Evolutionary conservation across 2,113 vertebrate species (phyloP).

Genomic region (Toxotes jaculatrix): DNA sequence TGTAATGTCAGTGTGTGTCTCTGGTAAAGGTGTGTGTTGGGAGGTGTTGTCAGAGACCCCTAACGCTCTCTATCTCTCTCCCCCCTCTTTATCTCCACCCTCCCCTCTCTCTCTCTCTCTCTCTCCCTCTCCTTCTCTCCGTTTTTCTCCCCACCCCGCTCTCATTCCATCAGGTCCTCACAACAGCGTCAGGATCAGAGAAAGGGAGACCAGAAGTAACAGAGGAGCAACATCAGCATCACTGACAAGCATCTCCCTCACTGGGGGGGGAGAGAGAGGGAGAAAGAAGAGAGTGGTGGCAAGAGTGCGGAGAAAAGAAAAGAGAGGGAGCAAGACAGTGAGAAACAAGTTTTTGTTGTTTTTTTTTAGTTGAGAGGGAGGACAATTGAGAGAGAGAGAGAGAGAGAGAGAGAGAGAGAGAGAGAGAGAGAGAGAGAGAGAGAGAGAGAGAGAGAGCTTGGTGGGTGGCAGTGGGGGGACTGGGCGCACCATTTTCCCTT

Average conservation of each 20-base stretch:
- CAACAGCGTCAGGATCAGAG: conserved; percentile 63
- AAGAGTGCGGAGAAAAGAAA: conserved; percentile 12
- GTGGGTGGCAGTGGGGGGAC: conserved; percentile 40
- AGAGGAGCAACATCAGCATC: conserved; percentile 53
- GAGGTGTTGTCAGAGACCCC: conserved; percentile 33
- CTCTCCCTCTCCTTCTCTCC: background rate
- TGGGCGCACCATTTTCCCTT: conserved; percentile 47
- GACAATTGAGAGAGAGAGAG: conserved; percentile 46
- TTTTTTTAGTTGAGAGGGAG: conserved; percentile 33
- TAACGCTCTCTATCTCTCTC: background rate
- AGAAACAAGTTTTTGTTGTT: conserved; percentile 59
- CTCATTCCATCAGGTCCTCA: conserved; percentile 75
- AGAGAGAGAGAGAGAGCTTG: conserved; percentile 56
- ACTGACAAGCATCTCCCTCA: conserved; percentile 52
- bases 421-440: conserved; percentile 57
- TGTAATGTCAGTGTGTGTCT: background rate
- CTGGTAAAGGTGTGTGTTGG: background rate
- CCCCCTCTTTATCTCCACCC: conserved; percentile 16
- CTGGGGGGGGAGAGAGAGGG: conserved; percentile 6
- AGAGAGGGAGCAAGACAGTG: conserved; percentile 21
- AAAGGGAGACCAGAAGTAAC: conserved; percentile 53
- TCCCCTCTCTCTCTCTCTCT: conserved; percentile 31
- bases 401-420: conserved; percentile 61
- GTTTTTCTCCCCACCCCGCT: conserved; percentile 47
- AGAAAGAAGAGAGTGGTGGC: conserved; percentile 9